Evolutionary conservation across 2,113 vertebrate genomes (phyloP).

Genomic region (Boleophthalmus pectinirostris): DNA sequence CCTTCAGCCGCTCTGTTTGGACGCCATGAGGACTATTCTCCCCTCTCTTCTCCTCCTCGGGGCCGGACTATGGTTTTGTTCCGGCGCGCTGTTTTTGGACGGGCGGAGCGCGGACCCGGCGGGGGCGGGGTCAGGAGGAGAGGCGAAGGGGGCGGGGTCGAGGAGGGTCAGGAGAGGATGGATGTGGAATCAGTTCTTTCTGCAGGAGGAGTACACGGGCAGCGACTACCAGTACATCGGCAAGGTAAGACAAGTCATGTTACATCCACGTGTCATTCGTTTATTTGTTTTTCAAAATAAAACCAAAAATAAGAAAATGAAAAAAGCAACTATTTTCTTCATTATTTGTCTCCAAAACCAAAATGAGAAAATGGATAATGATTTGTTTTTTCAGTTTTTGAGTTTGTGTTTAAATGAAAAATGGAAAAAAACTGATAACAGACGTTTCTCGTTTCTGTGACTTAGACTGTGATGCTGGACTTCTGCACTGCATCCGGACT

Average conservation of each 20-base stretch:
- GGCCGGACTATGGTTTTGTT: constrained; percentile 67
- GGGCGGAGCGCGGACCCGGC: background rate
- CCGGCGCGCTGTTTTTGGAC: constrained; percentile 70
- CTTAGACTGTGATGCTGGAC: too few relatives aligned
- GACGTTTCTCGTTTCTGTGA: too few relatives aligned
- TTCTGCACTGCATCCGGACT: too few relatives aligned
- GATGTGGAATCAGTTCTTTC: constrained; percentile 99
- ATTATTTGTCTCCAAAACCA: too few relatives aligned
- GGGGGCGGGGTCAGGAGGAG: constrained; percentile 3
- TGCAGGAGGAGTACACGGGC: constrained; percentile 94
- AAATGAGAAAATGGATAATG: too few relatives aligned
- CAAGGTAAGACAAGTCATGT: constrained; percentile 81
- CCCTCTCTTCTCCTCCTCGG: constrained; percentile 80
- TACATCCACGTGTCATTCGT: too few relatives aligned
- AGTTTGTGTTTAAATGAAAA: too few relatives aligned
- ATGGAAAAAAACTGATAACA: too few relatives aligned
- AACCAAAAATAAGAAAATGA: too few relatives aligned
- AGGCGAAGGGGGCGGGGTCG: constrained; percentile 63
- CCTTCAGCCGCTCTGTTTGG: constrained; percentile 6
- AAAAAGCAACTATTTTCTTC: too few relatives aligned
- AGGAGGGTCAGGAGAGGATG: constrained; percentile 89
- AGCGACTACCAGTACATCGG: constrained; percentile 92
- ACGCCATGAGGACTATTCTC: constrained; percentile 84
- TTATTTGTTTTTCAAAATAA: too few relatives aligned
- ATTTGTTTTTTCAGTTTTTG: too few relatives aligned